Conservation (phyloP, 2,113 vertebrate genomes). For the Rissa tridactyla region DNA sequence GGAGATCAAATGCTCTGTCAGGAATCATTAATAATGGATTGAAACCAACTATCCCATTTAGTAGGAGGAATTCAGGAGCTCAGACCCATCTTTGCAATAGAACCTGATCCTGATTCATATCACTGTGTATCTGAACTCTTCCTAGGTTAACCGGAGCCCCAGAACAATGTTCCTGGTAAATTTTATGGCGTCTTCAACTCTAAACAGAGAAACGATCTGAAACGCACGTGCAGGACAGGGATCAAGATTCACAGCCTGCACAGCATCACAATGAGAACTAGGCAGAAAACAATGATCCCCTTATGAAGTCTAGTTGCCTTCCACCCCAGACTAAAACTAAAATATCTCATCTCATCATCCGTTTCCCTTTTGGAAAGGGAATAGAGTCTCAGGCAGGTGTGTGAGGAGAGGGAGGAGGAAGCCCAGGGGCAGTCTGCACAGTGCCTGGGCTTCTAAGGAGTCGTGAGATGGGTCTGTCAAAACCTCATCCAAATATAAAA, state of each 20-base stretch:
- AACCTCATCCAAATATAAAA: neutral
- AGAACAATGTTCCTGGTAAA: neutral
- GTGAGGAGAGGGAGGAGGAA: neutral
- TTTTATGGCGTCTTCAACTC: neutral
- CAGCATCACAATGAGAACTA: neutral
- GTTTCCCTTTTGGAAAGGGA: neutral
- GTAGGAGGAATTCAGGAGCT: neutral
- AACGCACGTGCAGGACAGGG: neutral
- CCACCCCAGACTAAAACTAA: neutral
- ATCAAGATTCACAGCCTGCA: neutral
- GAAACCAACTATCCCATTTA: neutral
- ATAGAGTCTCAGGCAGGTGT: neutral
- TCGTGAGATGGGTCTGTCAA: neutral
- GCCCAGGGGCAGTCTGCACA: neutral
- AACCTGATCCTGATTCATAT: neutral
- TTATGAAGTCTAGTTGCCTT: neutral
- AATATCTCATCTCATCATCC: neutral
- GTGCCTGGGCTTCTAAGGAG: neutral
- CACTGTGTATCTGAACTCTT: neutral
- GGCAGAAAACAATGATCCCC: neutral
- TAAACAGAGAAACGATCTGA: neutral
- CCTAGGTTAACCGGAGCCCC: neutral
- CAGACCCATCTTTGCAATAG: neutral
- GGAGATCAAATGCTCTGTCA: neutral
- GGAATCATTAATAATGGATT: neutral